Conservation (phyloP, 1,140 invertebrate species). For the Bombus consobrinus region DNA sequence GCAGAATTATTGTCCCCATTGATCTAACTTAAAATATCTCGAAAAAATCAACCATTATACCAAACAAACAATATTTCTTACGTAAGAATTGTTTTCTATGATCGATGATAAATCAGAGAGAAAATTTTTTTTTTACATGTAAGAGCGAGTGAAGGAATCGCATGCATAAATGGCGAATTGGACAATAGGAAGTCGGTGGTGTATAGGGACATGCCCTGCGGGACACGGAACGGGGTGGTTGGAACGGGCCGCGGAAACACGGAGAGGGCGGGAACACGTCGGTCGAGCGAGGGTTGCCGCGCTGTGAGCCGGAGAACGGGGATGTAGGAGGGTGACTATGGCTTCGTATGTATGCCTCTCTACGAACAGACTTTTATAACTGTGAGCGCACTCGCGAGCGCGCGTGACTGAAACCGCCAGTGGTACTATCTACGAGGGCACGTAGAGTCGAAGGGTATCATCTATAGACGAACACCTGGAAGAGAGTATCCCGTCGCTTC, state of each 20-base stretch:
- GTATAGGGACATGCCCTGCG: conserved; percentile 82
- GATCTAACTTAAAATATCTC: conserved; percentile 61
- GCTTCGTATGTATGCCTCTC: conserved; percentile 56
- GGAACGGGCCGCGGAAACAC: conserved; percentile 82
- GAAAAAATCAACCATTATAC: conserved; percentile 46
- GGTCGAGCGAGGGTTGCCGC: conserved; percentile 67
- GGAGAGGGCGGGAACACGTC: conserved; percentile 80
- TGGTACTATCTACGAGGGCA: conserved; percentile 67
- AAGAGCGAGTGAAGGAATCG: not conserved
- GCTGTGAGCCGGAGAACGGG: conserved; percentile 52
- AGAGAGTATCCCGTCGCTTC: conserved; percentile 42
- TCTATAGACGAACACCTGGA: conserved; percentile 74
- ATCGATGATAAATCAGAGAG: conserved; percentile 64
- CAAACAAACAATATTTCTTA: too few relatives aligned
- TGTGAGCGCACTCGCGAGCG: conserved; percentile 39
- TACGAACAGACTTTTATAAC: conserved; percentile 35
- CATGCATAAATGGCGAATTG: conserved; percentile 43
- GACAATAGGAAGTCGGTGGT: conserved; percentile 73
- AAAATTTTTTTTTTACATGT: conserved; percentile 62
- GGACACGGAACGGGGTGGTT: conserved; percentile 82
- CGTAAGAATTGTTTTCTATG: too few relatives aligned
- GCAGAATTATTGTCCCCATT: conserved; percentile 76
- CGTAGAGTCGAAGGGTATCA: conserved; percentile 77
- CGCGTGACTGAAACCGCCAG: conserved; percentile 61
- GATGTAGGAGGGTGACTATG: conserved; percentile 59